A percentile compares a stretch with the other conserved stretches of the same genome.
These are phyloP conservation scores for Pogonognathellus flavescens DNA, from an alignment of 1,140 invertebrate genomes.

Conservation along the genomic window DNA sequence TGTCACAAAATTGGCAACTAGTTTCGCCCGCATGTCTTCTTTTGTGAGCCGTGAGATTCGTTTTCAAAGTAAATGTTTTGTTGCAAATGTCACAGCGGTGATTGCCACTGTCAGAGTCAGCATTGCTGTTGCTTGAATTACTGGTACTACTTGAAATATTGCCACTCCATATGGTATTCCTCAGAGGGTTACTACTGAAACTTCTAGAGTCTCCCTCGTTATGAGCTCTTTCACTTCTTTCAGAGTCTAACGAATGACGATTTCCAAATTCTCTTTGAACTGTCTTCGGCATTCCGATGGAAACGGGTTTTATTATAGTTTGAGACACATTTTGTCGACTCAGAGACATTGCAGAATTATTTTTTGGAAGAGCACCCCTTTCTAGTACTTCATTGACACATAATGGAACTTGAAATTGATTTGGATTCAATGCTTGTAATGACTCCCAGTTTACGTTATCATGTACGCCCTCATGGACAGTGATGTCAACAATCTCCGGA, in stretches of 20 bases:
- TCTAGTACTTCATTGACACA: conserved; percentile 24
- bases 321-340: too few relatives aligned
- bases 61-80: conserved; percentile 83
- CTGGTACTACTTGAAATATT: not conserved
- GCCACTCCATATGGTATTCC: not conserved
- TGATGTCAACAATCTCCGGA: not conserved
- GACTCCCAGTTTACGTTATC: conserved; percentile 16
- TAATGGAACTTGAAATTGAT: conserved; percentile 51
- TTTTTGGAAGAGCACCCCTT: not conserved
- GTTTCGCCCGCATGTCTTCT: conserved; percentile 83
- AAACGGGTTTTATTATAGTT: too few relatives aligned
- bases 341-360: too few relatives aligned
- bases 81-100: conserved; percentile 76
- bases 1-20: conserved; percentile 74
- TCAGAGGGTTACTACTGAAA: not conserved
- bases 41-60: conserved; percentile 81
- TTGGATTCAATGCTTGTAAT: conserved; percentile 51
- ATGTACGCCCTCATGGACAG: conserved; percentile 1
- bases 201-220: too few relatives aligned
- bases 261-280: too few relatives aligned
- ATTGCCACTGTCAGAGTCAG: not conserved
- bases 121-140: not conserved
- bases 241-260: too few relatives aligned
- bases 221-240: too few relatives aligned
- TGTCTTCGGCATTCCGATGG: too few relatives aligned